A percentile compares a stretch with the other conserved stretches of the same genome.
Conservation (phyloP, 2,797 vertebrate genomes). For the Malurus splendens region DNA sequence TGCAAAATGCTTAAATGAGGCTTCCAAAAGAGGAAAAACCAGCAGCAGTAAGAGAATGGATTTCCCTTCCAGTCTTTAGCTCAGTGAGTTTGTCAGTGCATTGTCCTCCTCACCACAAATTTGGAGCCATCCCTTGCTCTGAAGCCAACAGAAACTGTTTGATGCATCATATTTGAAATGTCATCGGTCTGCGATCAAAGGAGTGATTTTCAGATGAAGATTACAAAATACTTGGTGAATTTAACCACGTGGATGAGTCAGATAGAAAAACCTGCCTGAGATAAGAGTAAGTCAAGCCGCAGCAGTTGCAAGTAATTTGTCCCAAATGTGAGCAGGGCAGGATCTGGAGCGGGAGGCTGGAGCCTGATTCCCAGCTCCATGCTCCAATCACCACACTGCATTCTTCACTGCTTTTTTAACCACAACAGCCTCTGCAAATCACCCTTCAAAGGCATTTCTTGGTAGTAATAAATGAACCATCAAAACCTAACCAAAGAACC, state of each 20-base stretch:
- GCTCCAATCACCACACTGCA: background rate
- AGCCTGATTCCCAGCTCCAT: background rate
- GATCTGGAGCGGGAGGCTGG: background rate
- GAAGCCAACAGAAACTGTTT: background rate
- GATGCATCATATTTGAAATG: background rate
- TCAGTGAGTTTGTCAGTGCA: background rate
- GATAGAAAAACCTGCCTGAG: slow-evolving; percentile 20
- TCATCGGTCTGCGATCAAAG: background rate
- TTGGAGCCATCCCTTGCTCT: background rate
- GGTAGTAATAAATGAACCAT: slow-evolving; percentile 49
- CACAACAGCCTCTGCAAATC: slow-evolving; percentile 24
- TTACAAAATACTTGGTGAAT: background rate
- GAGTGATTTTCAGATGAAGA: slow-evolving; percentile 7
- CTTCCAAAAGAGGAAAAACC: background rate
- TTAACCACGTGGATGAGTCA: slow-evolving; percentile 5
- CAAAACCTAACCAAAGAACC: slow-evolving; percentile 44
- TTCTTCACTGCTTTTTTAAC: slow-evolving; percentile 7
- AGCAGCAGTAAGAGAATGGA: background rate
- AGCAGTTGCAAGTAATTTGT: slow-evolving; percentile 46
- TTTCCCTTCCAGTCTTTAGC: background rate
- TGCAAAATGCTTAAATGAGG: background rate
- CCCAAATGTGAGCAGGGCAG: slow-evolving; percentile 26
- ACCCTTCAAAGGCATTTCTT: slow-evolving; percentile 41
- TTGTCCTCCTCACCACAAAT: background rate
- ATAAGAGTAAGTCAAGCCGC: slow-evolving; percentile 9